These are phyloP conservation scores for Lycocerus yunnanus DNA, from an alignment of 2,888 invertebrate genomes.

Conservation along the genomic window DNA sequence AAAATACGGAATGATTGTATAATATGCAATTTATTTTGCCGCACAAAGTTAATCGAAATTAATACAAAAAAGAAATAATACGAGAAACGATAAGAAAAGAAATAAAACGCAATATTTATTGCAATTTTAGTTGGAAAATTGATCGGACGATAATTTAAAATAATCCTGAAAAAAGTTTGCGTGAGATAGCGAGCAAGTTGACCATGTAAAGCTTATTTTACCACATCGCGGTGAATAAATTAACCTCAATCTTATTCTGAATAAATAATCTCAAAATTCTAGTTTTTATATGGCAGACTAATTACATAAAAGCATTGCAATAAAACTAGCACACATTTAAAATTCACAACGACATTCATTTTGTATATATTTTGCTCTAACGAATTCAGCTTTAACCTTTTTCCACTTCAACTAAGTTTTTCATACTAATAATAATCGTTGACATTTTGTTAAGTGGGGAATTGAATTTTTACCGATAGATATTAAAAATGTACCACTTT, in stretches of 20 bases:
- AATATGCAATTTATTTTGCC: background rate
- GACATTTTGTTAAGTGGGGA: background rate
- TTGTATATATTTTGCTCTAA: background rate
- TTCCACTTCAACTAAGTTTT: background rate
- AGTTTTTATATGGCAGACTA: background rate
- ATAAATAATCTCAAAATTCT: conserved; percentile 1
- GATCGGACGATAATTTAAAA: background rate
- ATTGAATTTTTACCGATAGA: background rate
- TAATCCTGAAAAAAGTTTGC: background rate
- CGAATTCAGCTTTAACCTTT: background rate
- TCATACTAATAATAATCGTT: background rate
- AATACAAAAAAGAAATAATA: background rate
- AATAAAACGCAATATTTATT: background rate
- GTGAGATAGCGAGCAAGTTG: background rate
- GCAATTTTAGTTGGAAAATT: background rate
- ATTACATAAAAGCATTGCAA: background rate
- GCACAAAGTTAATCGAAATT: background rate
- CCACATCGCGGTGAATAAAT: background rate
- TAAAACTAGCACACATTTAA: background rate
- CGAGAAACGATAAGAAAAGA: background rate
- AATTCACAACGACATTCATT: background rate
- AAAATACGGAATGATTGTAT: background rate
- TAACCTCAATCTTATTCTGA: background rate
- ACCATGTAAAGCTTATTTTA: background rate
- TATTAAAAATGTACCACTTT: background rate